Conservation (phyloP, 1,140 invertebrate genomes). For the Idris sp. region DNA sequence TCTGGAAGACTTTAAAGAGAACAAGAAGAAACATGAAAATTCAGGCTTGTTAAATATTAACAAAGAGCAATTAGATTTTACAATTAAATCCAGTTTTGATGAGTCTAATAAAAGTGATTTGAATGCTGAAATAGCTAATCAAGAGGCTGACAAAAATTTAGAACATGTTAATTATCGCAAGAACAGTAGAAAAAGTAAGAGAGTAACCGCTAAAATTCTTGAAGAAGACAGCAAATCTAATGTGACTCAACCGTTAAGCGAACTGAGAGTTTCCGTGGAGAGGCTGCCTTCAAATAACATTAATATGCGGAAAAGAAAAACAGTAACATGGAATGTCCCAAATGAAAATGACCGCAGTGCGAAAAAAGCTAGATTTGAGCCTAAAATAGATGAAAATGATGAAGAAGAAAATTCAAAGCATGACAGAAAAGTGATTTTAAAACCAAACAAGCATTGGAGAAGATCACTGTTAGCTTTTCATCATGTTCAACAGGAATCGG, state of each 20-base stretch:
- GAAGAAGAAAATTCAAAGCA: not conserved
- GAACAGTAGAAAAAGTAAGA: not conserved
- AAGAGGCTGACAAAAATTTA: no score
- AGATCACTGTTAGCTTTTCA: conserved; percentile 75
- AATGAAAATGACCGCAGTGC: not conserved
- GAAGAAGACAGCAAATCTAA: no score
- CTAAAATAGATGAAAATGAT: not conserved
- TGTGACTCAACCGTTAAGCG: not conserved
- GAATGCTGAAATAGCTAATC: no score
- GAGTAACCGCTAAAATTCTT: no score
- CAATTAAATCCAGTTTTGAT: no score
- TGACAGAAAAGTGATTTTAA: conserved; percentile 46
- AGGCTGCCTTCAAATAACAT: conserved; percentile 7
- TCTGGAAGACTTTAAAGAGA: conserved; percentile 10
- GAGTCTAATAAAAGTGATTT: no score
- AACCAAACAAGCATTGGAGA: conserved; percentile 73
- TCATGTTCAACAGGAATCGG: conserved; percentile 64
- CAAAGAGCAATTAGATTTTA: no score
- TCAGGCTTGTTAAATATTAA: no score
- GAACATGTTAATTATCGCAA: no score
- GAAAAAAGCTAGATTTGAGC: not conserved
- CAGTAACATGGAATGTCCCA: conserved; percentile 2
- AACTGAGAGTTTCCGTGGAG: not conserved
- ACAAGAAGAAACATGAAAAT: not conserved
- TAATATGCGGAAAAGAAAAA: conserved; percentile 9